Base-by-base conservation (phyloP, 1,140 invertebrate genomes). In the Drosophila ironensis region DNA sequence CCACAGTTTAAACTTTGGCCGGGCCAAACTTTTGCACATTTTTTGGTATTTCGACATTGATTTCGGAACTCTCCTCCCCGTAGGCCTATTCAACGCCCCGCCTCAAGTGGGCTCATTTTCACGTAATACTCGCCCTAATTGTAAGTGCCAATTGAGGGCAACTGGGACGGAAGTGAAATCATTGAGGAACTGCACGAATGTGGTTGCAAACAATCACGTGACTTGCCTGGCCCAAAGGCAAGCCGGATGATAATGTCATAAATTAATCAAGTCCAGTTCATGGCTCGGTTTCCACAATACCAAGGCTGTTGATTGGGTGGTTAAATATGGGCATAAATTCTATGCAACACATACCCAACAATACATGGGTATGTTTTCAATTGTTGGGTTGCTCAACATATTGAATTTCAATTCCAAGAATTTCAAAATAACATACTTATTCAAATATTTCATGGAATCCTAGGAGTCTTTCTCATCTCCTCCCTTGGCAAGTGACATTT, bases 121-220 rank as follows among this genome's bases (percentile, higher is more conserved):
- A 68, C 64, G 41, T 67, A 67, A 17, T 67, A 4, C 35, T 17
- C 20, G 12, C 9, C 35, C 30, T 38, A 27, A 64, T 63, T 63
- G 28, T 64, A 68, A 67, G 52, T 64, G 35, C 33, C 52, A 20
- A 40, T 50, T 14, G 38, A 47, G 56, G 57, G 63, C 41, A 63
- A 33, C 12, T 27, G 9, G 19, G 9, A 0, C 17, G 37, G 42
- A 44, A 77, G 77, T 61, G 60, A 59, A 77, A 72, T 77, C 38
- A 72, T 17, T 51, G 73, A 4, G 27, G 7, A 56, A 28, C 35
- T 28, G 24, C 14, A 38, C 45, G 46, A 41, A 76, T 54, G 66
- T 51, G 52, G 52, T 40, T 53, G 52, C 30, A 25, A 60, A 71
- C 38, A 60, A 44, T 56, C 48, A 77, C 74, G 74, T 77, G 73